Evolutionary conservation across 2,888 invertebrate species (phyloP).

Genomic region (Tetragnatha montana): DNA sequence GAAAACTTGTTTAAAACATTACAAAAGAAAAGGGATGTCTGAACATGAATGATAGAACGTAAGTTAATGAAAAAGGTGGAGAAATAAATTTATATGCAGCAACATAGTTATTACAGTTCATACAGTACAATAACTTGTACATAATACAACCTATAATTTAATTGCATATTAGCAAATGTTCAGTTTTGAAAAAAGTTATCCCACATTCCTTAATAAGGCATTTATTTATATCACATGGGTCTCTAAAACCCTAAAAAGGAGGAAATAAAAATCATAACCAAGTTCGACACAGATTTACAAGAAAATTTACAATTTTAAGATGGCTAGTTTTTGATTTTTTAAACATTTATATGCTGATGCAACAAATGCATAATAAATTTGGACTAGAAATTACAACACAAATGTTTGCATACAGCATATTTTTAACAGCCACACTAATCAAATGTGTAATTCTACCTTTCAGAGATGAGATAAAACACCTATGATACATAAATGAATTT

Average conservation of each 20-base stretch:
- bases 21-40: not conserved
- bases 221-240: slow-evolving; percentile 68
- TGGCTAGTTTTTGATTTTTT: slow-evolving; percentile 69
- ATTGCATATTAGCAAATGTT: slow-evolving; percentile 60
- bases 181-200: slow-evolving; percentile 62
- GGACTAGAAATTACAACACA: slow-evolving; percentile 70
- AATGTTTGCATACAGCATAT: slow-evolving; percentile 66
- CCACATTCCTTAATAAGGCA: slow-evolving; percentile 69
- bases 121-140: slow-evolving; percentile 47
- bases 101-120: slow-evolving; percentile 46
- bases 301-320: slow-evolving; percentile 63
- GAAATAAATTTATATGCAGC: slow-evolving; percentile 28
- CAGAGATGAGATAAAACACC: slow-evolving; percentile 32
- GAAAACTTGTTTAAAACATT: not conserved
- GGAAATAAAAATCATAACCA: slow-evolving; percentile 6
- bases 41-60: slow-evolving; percentile 40
- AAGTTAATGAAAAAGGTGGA: slow-evolving; percentile 32
- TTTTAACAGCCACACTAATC: slow-evolving; percentile 57
- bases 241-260: slow-evolving; percentile 68
- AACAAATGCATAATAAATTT: slow-evolving; percentile 70
- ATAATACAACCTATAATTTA: slow-evolving; percentile 62
- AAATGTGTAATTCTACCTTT: slow-evolving; percentile 29
- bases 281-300: slow-evolving; percentile 67
- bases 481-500: slow-evolving; percentile 51
- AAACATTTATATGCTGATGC: slow-evolving; percentile 63